Evolutionary conservation across 2,797 vertebrate species (phyloP).

Genomic region (Dromococcyx pavoninus): DNA sequence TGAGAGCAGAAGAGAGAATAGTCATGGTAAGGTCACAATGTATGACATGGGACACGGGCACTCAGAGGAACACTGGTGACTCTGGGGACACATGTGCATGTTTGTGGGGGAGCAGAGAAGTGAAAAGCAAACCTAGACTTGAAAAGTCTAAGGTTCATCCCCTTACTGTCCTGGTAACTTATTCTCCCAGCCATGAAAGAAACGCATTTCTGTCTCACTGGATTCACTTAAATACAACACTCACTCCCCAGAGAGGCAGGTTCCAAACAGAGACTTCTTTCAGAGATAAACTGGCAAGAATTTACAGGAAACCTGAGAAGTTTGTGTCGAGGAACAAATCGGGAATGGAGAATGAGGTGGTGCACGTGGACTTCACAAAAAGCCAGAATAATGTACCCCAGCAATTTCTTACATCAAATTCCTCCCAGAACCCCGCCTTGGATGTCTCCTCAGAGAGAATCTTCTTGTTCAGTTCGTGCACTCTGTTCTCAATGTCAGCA

Average conservation of each 20-base stretch:
- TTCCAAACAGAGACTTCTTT: neutral
- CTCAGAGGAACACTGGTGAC: neutral
- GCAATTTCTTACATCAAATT: conserved; percentile 88
- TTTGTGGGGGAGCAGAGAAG: neutral
- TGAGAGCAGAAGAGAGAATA: conserved; percentile 52
- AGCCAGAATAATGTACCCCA: neutral
- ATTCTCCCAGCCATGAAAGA: neutral
- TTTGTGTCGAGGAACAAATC: neutral
- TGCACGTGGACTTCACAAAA: neutral
- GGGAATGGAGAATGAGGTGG: neutral
- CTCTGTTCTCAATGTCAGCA: conserved; percentile 90
- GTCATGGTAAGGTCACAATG: neutral
- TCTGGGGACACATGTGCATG: neutral
- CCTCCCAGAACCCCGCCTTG: conserved; percentile 98
- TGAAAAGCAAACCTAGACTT: neutral
- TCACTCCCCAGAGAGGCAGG: neutral
- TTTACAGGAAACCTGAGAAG: neutral
- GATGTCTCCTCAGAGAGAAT: conserved; percentile 76
- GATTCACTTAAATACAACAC: neutral
- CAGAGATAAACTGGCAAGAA: neutral
- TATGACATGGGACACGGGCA: neutral
- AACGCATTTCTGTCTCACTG: neutral
- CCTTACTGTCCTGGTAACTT: neutral
- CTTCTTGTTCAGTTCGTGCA: conserved; percentile 87
- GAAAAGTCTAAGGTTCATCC: neutral